Base-by-base conservation (phyloP, 2,797 vertebrate species). In the Xyrichtys novacula region DNA sequence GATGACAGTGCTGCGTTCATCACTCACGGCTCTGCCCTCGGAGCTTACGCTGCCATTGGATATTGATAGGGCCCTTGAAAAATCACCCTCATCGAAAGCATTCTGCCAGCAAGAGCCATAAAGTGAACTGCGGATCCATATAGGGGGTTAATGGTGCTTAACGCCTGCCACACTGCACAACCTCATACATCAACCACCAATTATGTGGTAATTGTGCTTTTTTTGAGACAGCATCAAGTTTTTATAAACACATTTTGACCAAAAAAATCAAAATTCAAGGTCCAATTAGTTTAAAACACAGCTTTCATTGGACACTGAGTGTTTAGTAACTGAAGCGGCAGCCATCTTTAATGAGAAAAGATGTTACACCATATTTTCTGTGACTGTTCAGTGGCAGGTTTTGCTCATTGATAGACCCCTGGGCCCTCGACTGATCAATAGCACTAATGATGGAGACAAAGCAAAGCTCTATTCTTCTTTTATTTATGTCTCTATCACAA, bases 51-150 rank as follows among this genome's bases (percentile, higher is more conserved):
- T 86, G 81, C 85, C 85, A 82, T 77, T 78, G 77, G 86, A 79
- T 85, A 91, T 91, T 83, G 81, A 92, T 87, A 79, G 71, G 65
- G 34, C 69, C 49, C 69, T 79, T 88, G 86, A 93, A 90, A 89
- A 87, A 88, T 89, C 43, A 19, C 80, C 80, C 64, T 69, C 68
- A 70, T 72, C 82, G 86, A 86, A 85, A 86, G 80, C 81, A 66
- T 80, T 83, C 80, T 85, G 83, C 83, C 87, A 87, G 83, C 81
- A 84, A 66, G 58, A 55, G 59, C 82, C 62, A 88, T 88, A 92
- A 90, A 88, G 73, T 77, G 55, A 78, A 74, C 66, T 34, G 46
- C 59, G 71, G 85, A 90, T 89, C 83, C 81, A 76, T 87, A 79
- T 46, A 53, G 72, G 53, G 74, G 85, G 76, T 81, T 89, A 91